Evolutionary conservation across 1,140 invertebrate species (phyloP), one percentile per base, ranked within the genome.

Genomic region (Doryteuthis pealeii): DNA sequence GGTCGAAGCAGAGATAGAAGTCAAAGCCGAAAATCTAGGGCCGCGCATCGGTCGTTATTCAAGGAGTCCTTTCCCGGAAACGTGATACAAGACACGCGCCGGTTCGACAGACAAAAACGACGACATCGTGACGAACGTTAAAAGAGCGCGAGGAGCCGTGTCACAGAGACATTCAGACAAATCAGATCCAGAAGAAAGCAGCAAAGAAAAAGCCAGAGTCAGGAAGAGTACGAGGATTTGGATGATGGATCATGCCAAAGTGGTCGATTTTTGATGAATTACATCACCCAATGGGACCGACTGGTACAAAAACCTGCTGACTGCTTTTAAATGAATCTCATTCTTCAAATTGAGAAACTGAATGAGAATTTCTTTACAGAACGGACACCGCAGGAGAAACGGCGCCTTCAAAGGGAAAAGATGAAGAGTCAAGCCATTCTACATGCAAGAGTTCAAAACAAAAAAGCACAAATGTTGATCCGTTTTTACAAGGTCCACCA

Each of bases 81-180:
- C 49, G 69, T 71, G 43, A 54, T 33, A 70, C 54, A 35, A 31
- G 65, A 32, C 70, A 72, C n/a, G n/a, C n/a, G n/a, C n/a, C 18
- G 68, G 70, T 43, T 74, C 54, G 62, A 72, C 54, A 58, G 74
- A 77, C 30, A 70, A 77, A 69, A 77, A n/a, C n/a, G 74, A 45
- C 62, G 65, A 22, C 32, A 33, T 18, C 70, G 75, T 45, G 76
- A 62, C 14, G 67, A 76, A 68, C 71, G 74, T 54, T 79, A 35
- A 45, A 72, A 68, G 43, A 67, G 31, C 33, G 70, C 30, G 70
- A 65, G 26, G 28, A 70, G 74, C 62, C 67, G 67, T 28, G 68
- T 22, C 10, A 32, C n/a, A 33, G 35, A 12, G 6, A 58, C 40
- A 62, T 43, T n/a, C 54, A 14, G 32, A 73, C 54, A 62, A 28